A percentile compares a stretch with the other conserved stretches of the same genome.
phyloP scores from a whole-genome alignment of 1,140 invertebrate genomes.

The Penaeus chinensis region DNA sequence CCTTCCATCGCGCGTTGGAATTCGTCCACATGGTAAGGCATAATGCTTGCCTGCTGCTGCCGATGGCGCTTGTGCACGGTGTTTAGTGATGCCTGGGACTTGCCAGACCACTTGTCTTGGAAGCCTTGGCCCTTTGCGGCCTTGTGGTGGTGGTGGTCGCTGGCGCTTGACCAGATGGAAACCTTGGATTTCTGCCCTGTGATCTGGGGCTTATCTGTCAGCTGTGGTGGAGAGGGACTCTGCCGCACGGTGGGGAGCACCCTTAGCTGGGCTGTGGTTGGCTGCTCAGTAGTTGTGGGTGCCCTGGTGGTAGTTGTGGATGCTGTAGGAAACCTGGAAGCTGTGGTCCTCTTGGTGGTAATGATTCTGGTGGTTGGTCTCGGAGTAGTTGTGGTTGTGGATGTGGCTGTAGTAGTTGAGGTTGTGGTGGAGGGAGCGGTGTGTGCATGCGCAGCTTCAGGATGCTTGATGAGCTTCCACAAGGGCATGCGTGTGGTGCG shows the following conservation, averaged over 20 bases:
- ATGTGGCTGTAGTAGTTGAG: neutral
- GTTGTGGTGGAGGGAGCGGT: constrained; percentile 6
- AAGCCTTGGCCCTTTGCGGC: neutral
- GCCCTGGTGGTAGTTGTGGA: neutral
- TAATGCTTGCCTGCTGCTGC: constrained; percentile 13
- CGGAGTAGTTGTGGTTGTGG: constrained; percentile 6
- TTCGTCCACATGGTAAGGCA: constrained; percentile 45
- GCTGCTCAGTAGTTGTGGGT: neutral
- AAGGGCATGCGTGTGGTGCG: constrained; percentile 48
- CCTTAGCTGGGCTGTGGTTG: neutral
- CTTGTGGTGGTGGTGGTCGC: neutral
- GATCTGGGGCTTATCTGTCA: constrained; percentile 38
- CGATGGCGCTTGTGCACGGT: constrained; percentile 4
- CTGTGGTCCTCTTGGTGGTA: constrained; percentile 1
- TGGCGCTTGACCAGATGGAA: constrained; percentile 40
- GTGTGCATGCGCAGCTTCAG: constrained; percentile 17
- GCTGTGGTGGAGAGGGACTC: neutral
- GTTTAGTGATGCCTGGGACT: neutral
- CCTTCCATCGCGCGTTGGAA: constrained; percentile 41
- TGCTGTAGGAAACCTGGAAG: neutral
- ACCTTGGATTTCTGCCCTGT: constrained; percentile 46
- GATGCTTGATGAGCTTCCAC: constrained; percentile 54
- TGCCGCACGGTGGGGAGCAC: neutral
- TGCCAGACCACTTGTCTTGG: constrained; percentile 35
- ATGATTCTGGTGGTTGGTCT: constrained; percentile 5